Percentiles rank a stretch among this genome's conserved stretches.
Conservation (phyloP, 2,888 invertebrate species). For the Emmelina monodactyla region DNA sequence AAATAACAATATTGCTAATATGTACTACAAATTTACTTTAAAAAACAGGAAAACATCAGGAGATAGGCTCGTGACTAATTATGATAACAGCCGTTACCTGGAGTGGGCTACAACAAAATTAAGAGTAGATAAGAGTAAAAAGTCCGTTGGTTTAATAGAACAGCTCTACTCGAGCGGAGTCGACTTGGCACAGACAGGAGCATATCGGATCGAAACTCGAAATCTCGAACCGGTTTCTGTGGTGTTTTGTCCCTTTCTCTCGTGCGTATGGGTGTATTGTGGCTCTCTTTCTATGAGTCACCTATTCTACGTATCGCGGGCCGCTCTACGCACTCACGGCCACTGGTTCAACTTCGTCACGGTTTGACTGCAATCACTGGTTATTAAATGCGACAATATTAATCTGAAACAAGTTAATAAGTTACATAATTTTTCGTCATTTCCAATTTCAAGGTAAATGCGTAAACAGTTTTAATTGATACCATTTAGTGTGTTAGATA, state of each 20-base stretch:
- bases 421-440: conserved; percentile 23
- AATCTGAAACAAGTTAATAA: conserved; percentile 43
- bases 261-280: conserved; percentile 29
- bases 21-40: conserved; percentile 16
- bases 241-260: conserved; percentile 39
- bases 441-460: no score
- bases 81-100: conserved; percentile 21
- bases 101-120: conserved; percentile 5
- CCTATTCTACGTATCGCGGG: conserved; percentile 58
- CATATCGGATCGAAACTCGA: conserved; percentile 65
- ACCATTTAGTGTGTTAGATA: no score
- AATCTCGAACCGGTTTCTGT: conserved; percentile 60
- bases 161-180: conserved; percentile 44
- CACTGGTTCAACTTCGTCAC: conserved; percentile 61
- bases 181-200: conserved; percentile 56
- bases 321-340: conserved; percentile 62
- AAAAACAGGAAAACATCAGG: conserved; percentile 7
- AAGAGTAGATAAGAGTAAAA: neutral
- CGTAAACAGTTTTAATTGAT: no score
- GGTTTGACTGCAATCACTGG: conserved; percentile 53
- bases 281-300: conserved; percentile 56
- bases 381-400: conserved; percentile 54
- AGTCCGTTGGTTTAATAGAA: conserved; percentile 22
- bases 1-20: conserved; percentile 36
- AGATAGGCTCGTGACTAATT: conserved; percentile 21